These are phyloP conservation scores for Dinomys branickii DNA, from an alignment of 2,113 vertebrate genomes.

Conservation along the genomic window DNA sequence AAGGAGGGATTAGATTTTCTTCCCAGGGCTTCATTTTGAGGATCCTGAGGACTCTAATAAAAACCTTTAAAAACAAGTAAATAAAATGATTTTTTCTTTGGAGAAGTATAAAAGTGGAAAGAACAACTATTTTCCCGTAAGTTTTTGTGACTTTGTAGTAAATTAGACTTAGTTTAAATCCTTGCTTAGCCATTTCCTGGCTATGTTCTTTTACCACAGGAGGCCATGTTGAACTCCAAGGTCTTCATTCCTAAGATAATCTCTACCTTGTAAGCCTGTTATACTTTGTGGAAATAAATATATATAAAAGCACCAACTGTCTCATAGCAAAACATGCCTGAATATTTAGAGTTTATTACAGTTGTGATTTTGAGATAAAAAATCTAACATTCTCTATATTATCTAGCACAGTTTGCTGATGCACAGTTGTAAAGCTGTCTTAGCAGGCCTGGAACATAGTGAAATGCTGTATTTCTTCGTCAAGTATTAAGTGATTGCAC, in stretches of 20 bases:
- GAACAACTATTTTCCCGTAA: neutral
- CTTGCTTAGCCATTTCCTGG: neutral
- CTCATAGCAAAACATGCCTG: neutral
- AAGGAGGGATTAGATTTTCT: neutral
- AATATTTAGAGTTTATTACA: neutral
- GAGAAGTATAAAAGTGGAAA: neutral
- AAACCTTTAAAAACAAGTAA: conserved; percentile 31
- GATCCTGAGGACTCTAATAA: neutral
- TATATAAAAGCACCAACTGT: neutral
- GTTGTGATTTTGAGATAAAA: conserved; percentile 49
- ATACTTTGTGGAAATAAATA: neutral
- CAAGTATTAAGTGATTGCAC: neutral
- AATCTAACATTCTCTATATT: conserved; percentile 1
- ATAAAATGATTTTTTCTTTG: conserved; percentile 26
- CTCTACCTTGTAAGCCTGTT: neutral
- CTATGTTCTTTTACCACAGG: neutral
- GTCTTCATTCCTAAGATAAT: neutral
- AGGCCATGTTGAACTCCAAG: neutral
- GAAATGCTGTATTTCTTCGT: neutral
- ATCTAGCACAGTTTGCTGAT: neutral
- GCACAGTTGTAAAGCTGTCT: neutral
- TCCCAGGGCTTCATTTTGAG: neutral
- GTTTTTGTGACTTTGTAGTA: conserved; percentile 13
- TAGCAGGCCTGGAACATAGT: neutral
- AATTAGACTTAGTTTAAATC: neutral